Base-by-base conservation (phyloP, 2,888 invertebrate species). In the Melieria crassipennis region DNA sequence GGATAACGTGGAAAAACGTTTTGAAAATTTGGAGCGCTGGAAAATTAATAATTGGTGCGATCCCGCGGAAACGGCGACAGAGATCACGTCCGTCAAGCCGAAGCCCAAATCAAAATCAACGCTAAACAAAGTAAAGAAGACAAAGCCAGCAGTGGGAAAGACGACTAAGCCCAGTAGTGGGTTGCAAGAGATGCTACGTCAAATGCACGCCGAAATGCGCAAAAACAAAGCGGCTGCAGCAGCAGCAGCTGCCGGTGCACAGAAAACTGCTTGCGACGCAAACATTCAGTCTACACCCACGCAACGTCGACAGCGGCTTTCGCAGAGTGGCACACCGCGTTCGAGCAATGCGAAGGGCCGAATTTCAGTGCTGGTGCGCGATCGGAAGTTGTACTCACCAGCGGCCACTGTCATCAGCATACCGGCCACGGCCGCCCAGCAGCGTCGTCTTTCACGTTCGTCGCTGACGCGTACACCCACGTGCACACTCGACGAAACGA, bases 1-100 rank as follows among this genome's bases (percentile, higher is more conserved):
- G n/a, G 84, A 84, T 4, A 84, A 86, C 70, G 75, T 86, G 4
- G 84, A 86, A 42, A 83, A 84, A 65, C 82, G 86, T 4, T 86
- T 86, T 57, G 76, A 77, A 1, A 83, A 81, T 69, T 74, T 86
- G 42, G 75, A 77, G 16, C 79, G 79, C 7, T 85, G 85, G 84
- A 82, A 79, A 63, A 70, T 70, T 3, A 86, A 86, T 67, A 70
- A 82, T 56, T 86, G 86, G 86, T 43, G 69, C 3, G 86, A 86
- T 77, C 85, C 85, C 0, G 85, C 85, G 65, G 78, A 79, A 30
- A 63, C 69, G 0, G 42, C 65, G 7, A 5, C 43, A n/a, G 9
- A 56, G 46, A 50, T 74, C 69, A 5, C 58, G 48, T 56, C 61
- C 42, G 61, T 42, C 3, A 71, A 64, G 7, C 16, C 7, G 11